Percentiles rank a stretch among this genome's conserved stretches.
These are phyloP conservation scores for Oncopeltus fasciatus DNA, from an alignment of 1,140 invertebrate genomes.

Conservation along the genomic window DNA sequence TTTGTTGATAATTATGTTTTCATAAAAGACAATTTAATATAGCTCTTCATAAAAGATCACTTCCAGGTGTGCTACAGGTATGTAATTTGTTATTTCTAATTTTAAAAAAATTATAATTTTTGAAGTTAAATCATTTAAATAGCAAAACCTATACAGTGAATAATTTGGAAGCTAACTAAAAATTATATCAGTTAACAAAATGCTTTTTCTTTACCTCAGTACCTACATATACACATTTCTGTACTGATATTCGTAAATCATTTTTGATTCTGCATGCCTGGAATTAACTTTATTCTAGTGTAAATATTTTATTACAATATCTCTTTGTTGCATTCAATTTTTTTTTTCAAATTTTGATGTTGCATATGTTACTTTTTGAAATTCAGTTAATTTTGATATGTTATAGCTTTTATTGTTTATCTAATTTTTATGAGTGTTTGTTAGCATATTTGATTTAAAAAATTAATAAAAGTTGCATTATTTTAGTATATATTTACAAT, in stretches of 20 bases:
- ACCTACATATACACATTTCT: too few relatives aligned
- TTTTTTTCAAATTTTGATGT: slow-evolving; percentile 2
- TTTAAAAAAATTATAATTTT: too few relatives aligned
- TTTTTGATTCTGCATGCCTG: background rate
- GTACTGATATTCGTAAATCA: too few relatives aligned
- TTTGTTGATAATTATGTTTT: background rate
- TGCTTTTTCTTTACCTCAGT: too few relatives aligned
- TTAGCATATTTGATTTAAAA: too few relatives aligned
- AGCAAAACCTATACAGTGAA: too few relatives aligned
- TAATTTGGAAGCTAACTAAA: too few relatives aligned
- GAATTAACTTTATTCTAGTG: background rate
- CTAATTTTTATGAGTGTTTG: background rate
- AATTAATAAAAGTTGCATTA: too few relatives aligned
- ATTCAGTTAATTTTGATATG: background rate
- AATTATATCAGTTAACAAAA: too few relatives aligned
- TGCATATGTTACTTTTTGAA: slow-evolving; percentile 6
- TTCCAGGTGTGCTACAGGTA: slow-evolving; percentile 19
- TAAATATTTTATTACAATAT: slow-evolving; percentile 7
- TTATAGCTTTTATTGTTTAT: background rate
- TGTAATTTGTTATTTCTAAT: slow-evolving; percentile 9
- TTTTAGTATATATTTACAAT: too few relatives aligned
- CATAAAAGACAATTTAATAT: background rate
- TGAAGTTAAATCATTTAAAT: too few relatives aligned
- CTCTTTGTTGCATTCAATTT: background rate
- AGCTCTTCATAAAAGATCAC: slow-evolving; percentile 4